Base-by-base conservation (phyloP, 37 sponge, comb jelly and placozoan genomes). In the Chondrilla cf. caribensis region DNA sequence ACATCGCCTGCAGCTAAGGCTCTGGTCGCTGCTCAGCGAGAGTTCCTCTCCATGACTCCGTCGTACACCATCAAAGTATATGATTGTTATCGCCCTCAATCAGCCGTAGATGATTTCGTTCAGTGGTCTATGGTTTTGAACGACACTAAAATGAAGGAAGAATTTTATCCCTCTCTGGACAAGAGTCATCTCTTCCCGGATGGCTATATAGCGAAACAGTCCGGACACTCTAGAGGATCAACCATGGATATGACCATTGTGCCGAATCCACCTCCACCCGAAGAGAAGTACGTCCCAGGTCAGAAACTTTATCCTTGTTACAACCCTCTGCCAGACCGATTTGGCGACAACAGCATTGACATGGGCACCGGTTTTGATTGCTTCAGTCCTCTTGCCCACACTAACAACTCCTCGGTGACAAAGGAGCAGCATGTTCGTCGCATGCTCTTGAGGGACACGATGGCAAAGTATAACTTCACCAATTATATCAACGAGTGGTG, bases 281-380 rank as follows among this genome's bases (percentile, higher is more conserved):
- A 79, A 54, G 58, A 54, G 37, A 37, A 57, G 58, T 82, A 82
- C 70, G 26, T 8, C 0, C 82, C 68, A 32, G 82, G 70, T 5
- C 38, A 70, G 33, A 28, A 51, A 33, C 43, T 68, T 73, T 28
- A 22, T 25, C 82, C 82, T 38, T 82, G 82, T 42, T 70, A 28
- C 43, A 68, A 54, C 35, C 67, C 70, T 21, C 22, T 64, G 5
- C 67, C 82, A 14, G n/a, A 44, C n/a, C 35, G 82, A 32, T 82
- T 43, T 75, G 41, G 51, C 5, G 82, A 82, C 62, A 67, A 67
- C 42, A 82, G 70, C 37, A 8, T 82, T 41, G 82, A 82, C 40
- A 82, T 82, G 82, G 82, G 82, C 2, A 82, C 82, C 1, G 70
- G 70, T 8, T 82, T 82, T 11, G 82, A 82, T 38, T 82, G 82